Base-by-base conservation (phyloP, 2,888 invertebrate species). In the Merodon equestris region DNA sequence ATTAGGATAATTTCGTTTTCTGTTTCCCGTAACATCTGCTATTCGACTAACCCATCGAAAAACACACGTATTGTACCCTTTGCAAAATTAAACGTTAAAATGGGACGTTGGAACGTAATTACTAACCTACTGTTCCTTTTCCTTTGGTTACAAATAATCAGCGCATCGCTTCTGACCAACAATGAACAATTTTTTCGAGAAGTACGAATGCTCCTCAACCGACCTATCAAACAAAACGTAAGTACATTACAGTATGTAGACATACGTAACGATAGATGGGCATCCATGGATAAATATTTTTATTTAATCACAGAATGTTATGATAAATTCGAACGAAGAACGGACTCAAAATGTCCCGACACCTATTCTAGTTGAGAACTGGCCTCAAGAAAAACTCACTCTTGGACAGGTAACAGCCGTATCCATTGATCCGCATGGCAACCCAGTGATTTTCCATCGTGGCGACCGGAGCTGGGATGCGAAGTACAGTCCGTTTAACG, bases 401-500 rank as follows among this genome's bases (percentile, higher is more conserved):
- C 86, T 92, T 82, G 96, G 97, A 0, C 96, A 97, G 88, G 93
- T 96, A 9, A 93, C 95, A 0, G 96, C 95, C 1, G 92, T 98
- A 1, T 92, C 95, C 0, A 89, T 96, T 17, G 95, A 96, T 87
- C 90, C 90, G 0, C 86, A 90, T 47, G 96, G 95, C 0, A 92
- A 92, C 82, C 90, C 97, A n/a, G 92, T 93, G 12, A 92, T 97
- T 66, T 96, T 97, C 87, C 97, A 97, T 87, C 91, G 97, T 72
- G 95, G 92, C 0, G 90, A 91, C 51, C 90, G 93, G 84, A 88
- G 87, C 74, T 89, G 89, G 89, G 85, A 87, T 51, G 86, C 87
- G 27, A 87, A 86, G 88, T 89, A 85, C 84, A 85, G 5, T 84
- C 82, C 83, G 83, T 83, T 82, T 10, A 10, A n/a, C 9, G 2